Evolutionary conservation across 2,797 vertebrate species (phyloP).

Genomic region (Hippopotamyrus pictus): DNA sequence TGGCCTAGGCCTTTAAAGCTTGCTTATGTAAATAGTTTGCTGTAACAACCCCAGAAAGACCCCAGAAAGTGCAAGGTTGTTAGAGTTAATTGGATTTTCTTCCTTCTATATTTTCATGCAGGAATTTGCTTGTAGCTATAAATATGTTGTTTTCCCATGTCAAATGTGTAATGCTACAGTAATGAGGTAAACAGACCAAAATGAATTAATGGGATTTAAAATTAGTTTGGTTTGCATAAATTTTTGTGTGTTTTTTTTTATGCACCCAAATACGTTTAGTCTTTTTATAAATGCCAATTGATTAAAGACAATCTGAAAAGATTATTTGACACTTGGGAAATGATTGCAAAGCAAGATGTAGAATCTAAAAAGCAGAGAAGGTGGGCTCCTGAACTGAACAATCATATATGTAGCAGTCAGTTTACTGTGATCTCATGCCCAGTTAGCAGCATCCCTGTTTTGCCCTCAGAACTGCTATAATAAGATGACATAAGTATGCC

Average conservation of each 20-base stretch:
- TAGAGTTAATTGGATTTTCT: neutral
- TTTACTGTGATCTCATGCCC: neutral
- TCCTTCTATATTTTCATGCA: neutral
- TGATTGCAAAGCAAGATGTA: neutral
- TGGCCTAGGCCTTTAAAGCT: constrained; percentile 1
- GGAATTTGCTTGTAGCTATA: constrained; percentile 3
- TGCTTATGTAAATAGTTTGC: neutral
- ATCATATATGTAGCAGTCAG: neutral
- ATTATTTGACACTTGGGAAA: neutral
- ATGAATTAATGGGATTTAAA: neutral
- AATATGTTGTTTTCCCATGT: neutral
- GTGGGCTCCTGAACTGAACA: neutral
- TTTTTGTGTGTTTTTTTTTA: neutral
- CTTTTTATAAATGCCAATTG: neutral
- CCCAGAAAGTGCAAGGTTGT: constrained; percentile 1
- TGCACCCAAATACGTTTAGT: neutral
- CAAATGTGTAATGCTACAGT: neutral
- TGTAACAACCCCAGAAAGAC: neutral
- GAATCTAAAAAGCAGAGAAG: neutral
- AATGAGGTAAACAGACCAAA: neutral
- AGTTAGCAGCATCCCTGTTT: neutral
- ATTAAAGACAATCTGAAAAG: neutral
- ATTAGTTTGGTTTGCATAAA: neutral
- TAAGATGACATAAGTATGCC: neutral
- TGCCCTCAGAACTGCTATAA: neutral